Evolutionary conservation across 2,888 invertebrate species (phyloP).

Genomic region (Heteropelma amictum): DNA sequence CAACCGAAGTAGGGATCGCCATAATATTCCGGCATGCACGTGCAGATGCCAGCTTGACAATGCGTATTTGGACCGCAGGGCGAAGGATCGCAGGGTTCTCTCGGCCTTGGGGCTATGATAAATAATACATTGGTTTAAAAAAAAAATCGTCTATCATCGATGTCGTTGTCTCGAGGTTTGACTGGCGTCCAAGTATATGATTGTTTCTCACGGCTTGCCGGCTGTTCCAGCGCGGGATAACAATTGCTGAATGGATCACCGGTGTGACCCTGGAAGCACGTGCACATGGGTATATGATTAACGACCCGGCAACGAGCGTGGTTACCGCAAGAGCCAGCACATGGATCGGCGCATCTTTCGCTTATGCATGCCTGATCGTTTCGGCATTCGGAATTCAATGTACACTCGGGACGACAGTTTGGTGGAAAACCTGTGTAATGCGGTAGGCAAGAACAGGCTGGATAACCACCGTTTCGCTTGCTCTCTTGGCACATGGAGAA

Average conservation of each 20-base stretch:
- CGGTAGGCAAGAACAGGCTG: conserved; percentile 80
- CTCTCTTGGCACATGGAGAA: conserved; percentile 89
- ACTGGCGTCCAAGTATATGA: neutral
- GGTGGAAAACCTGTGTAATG: conserved; percentile 77
- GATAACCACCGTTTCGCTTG: conserved; percentile 84
- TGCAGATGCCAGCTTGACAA: conserved; percentile 79
- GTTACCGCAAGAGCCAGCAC: conserved; percentile 78
- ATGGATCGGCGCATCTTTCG: conserved; percentile 79
- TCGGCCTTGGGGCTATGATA: conserved; percentile 63
- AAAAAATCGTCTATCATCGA: too few species aligned
- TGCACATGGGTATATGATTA: conserved; percentile 79
- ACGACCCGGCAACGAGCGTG: conserved; percentile 78
- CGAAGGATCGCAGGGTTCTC: conserved; percentile 83
- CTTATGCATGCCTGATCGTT: conserved; percentile 78
- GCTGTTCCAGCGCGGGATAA: conserved; percentile 64
- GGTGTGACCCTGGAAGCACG: conserved; percentile 77
- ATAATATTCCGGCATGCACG: conserved; percentile 74
- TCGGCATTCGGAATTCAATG: conserved; percentile 77
- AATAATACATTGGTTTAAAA: too few species aligned
- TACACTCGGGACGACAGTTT: conserved; percentile 78
- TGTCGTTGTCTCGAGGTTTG: neutral
- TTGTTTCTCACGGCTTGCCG: conserved; percentile 76
- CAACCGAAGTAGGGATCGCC: conserved; percentile 82
- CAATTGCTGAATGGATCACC: conserved; percentile 79
- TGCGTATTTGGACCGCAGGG: conserved; percentile 89